Base-by-base conservation (phyloP, 2,888 invertebrate species). In the Chrysopilus asiliformis region DNA sequence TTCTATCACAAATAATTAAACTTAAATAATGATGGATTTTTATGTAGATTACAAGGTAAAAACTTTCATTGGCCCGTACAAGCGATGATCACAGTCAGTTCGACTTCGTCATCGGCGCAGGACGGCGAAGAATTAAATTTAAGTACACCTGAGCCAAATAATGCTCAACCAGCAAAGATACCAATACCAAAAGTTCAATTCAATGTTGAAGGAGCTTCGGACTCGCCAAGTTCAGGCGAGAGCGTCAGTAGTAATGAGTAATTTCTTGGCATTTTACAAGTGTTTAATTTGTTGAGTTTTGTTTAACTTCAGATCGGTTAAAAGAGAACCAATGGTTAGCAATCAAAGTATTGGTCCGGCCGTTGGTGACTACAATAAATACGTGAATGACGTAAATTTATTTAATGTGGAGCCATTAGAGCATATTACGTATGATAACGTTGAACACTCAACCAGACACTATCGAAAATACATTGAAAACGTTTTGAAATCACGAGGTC, bases 381-480 rank as follows among this genome's bases (percentile, higher is more conserved):
- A 45, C 6, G 38, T 48, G 4, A 49, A 56, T 36, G 50, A 57
- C 38, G 55, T 62, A 18, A 68, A 68, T 47, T 65, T 66, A 31
- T 70, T 66, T 47, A 67, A 70, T 43, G 59, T 71, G 28, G 68
- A 68, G 9, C 66, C 70, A 2, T 55, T 75, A 43, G 57, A 60
- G 4, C 67, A 69, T 34, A 60, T 69, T 29, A 67, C 68, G 19
- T 64, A 66, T 40, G 59, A 66, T 42, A 57, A 61, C 17, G 62
- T 68, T 26, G 58, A 70, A 28, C 62, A 66, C 42, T 66, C 67
- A 9, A 64, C 66, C 19, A 69, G 66, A 4, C 53, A 69, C 8
- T 72, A 70, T 53, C 76, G 87, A 44, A 75, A 79, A 47, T 91
- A 85, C 53, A 87, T 91, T 47, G 83, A 86, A 56, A 83, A 85